Conservation (phyloP, 2,797 vertebrate species). For the Agapornis canus region DNA sequence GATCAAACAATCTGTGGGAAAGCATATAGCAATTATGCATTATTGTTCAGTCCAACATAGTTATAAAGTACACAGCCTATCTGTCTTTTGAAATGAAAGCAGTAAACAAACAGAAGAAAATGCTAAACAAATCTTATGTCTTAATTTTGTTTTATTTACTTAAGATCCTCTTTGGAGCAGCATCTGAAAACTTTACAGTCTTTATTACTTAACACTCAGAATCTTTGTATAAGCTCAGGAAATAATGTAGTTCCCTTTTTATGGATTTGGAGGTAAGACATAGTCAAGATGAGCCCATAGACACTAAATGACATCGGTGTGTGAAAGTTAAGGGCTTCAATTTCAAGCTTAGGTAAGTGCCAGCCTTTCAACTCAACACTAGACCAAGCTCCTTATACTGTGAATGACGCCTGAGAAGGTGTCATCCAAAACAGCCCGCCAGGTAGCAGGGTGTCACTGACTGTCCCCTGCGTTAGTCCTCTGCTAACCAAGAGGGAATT, state of each 20-base stretch:
- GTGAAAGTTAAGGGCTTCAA: neutral
- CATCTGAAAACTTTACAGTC: neutral
- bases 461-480: rapidly evolving
- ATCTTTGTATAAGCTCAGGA: neutral
- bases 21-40: neutral
- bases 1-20: neutral
- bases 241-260: neutral
- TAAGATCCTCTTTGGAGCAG: neutral
- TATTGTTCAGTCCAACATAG: neutral
- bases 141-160: neutral
- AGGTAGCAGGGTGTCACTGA: neutral
- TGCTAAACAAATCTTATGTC: neutral
- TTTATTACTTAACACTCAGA: neutral
- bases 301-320: rapidly evolving
- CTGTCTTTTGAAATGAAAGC: neutral
- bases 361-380: neutral
- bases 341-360: neutral
- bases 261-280: neutral
- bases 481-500: neutral
- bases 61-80: neutral
- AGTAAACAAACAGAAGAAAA: neutral
- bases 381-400: rapidly evolving
- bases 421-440: neutral
- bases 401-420: neutral
- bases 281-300: neutral